Conservation (phyloP, 2,113 vertebrate species). For the Hemibagrus wyckioides region DNA sequence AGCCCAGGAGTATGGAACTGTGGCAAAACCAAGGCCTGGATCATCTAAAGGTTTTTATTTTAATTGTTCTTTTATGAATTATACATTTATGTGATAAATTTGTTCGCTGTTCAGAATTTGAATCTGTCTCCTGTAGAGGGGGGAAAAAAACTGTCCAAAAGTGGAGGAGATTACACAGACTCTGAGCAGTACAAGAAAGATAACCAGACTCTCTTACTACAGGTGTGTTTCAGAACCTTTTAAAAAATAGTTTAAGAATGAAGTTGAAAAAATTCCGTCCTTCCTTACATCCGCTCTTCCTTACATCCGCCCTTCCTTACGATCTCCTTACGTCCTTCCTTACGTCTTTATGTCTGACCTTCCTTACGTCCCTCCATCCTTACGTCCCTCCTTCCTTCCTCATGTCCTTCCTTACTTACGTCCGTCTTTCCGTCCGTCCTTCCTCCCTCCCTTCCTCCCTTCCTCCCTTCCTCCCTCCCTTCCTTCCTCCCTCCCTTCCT, state of each 20-base stretch:
- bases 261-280: not conserved
- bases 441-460: too few relatives aligned
- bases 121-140: conserved; percentile 52
- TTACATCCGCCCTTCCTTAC: too few relatives aligned
- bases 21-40: conserved; percentile 60
- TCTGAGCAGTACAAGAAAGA: conserved; percentile 76
- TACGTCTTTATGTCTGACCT: too few relatives aligned
- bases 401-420: too few relatives aligned
- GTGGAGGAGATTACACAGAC: conserved; percentile 32
- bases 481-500: too few relatives aligned
- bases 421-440: too few relatives aligned
- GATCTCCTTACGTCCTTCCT: too few relatives aligned
- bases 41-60: conserved; percentile 63
- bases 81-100: not conserved
- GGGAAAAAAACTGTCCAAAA: conserved; percentile 51
- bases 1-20: conserved; percentile 61
- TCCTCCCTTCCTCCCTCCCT: too few relatives aligned
- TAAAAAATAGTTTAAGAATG: not conserved
- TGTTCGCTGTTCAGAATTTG: not conserved
- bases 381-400: too few relatives aligned
- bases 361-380: too few relatives aligned
- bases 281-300: too few relatives aligned
- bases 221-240: conserved; percentile 71
- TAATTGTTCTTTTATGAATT: not conserved
- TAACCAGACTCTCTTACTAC: conserved; percentile 81